Percentiles rank a stretch among this genome's conserved stretches.
Conservation (phyloP, 2,888 invertebrate genomes). For the Tenthredo distinguenda region DNA sequence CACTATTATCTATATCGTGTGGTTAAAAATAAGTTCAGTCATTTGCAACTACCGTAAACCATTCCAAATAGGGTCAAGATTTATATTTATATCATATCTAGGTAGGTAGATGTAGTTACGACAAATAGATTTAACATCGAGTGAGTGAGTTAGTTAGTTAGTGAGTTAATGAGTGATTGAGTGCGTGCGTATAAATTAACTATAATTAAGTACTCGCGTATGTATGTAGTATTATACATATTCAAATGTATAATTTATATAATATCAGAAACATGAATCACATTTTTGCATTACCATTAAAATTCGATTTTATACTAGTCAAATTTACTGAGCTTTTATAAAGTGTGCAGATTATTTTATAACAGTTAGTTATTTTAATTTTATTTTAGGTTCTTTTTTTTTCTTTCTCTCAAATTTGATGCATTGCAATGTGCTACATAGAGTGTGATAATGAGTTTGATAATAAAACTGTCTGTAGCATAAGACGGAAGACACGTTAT, state of each 20-base stretch:
- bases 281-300: neutral
- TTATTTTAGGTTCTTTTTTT: neutral
- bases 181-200: neutral
- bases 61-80: conserved; percentile 66
- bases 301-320: neutral
- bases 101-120: neutral
- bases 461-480: conserved; percentile 3
- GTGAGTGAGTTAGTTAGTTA: neutral
- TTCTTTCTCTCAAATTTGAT: conserved; percentile 20
- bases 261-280: conserved; percentile 11
- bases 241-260: neutral
- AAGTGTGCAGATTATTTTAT: neutral
- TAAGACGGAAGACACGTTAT: conserved; percentile 40
- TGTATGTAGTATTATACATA: neutral
- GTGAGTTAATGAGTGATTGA: neutral
- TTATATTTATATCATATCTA: neutral
- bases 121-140: conserved; percentile 17
- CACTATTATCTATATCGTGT: conserved; percentile 65
- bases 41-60: conserved; percentile 68
- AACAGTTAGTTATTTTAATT: neutral
- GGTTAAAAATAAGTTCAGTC: conserved; percentile 70
- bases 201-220: conserved; percentile 13
- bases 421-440: conserved; percentile 31
- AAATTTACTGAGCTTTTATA: conserved; percentile 4
- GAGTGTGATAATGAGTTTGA: conserved; percentile 7